phyloP scores from a whole-genome alignment of 2,888 invertebrate genomes.

The Tridacna gigas region DNA sequence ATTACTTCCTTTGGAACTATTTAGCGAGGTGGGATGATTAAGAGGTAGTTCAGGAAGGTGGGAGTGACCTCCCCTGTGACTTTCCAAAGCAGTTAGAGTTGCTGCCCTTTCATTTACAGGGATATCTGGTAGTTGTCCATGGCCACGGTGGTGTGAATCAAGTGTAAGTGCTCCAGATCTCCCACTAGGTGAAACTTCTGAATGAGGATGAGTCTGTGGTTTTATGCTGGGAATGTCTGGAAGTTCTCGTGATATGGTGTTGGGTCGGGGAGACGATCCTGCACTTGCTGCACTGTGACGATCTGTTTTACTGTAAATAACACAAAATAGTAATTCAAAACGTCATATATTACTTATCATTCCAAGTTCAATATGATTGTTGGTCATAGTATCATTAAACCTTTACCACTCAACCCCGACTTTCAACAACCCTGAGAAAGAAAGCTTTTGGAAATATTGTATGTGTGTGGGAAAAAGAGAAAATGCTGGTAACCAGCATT shows the following conservation, averaged over 20 bases:
- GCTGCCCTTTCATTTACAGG: constrained; percentile 21
- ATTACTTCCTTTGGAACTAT: background rate
- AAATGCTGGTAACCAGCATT: too few relatives aligned
- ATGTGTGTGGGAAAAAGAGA: too few relatives aligned
- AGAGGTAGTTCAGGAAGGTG: constrained; percentile 17
- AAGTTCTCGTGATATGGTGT: constrained; percentile 69
- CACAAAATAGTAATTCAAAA: background rate
- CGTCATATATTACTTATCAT: too few relatives aligned
- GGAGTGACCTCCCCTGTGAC: constrained; percentile 4
- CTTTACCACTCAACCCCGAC: too few relatives aligned
- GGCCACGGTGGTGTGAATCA: constrained; percentile 30
- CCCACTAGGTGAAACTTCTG: constrained; percentile 29
- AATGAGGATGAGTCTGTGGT: constrained; percentile 20
- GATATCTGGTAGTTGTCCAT: constrained; percentile 52
- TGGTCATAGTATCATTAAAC: too few relatives aligned
- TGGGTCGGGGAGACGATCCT: constrained; percentile 67
- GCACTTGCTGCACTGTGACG: constrained; percentile 70
- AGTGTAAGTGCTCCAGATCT: background rate
- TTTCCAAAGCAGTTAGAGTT: constrained; percentile 12
- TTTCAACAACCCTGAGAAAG: too few relatives aligned
- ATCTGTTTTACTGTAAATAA: constrained; percentile 49
- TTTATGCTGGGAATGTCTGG: constrained; percentile 66
- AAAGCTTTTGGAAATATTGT: too few relatives aligned
- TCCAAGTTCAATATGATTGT: too few relatives aligned
- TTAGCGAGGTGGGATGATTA: background rate